Base-by-base conservation (phyloP, 2,797 vertebrate genomes). In the Sphenopsis melanotis region DNA sequence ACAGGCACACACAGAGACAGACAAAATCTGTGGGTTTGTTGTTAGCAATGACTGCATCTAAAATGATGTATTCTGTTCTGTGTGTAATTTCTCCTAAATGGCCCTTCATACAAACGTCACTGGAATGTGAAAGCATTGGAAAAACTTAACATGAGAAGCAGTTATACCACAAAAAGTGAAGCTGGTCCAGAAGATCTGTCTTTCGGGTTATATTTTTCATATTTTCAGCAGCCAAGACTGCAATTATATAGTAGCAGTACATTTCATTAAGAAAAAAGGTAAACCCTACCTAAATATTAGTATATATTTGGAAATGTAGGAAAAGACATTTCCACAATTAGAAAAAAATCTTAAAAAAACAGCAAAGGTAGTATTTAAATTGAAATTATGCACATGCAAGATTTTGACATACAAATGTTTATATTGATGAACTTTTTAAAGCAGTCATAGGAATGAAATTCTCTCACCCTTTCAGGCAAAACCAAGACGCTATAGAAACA, bases 1-100 rank as follows among this genome's bases (percentile, higher is more conserved):
- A 50, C 5, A 60, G 30, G 4, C 24, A 47, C 6, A 32, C 3
- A 26, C 7, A 46, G 0, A 2, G 27, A 22, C 5, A n/a, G 49
- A 76, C 21, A 46, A 70, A 61, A 59, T 11, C 23, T 1, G 0
- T 8, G 5, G 2, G 3, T 32, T 71, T 80, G 8, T 69, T 11
- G 5, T 57, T 30, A 36, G 6, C 9, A 44, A 26, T 18, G 21
- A 44, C 5, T 70, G 2, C 12, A 53, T 29, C 34, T 49, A 32
- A 65, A 65, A 49, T 12, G 0, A 1, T 34, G 1, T 55, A 11
- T 68, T 80, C 26, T 6, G 3, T 55, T 80, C 24, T 22, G 11
- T 64, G 10, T 55, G 18, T 4, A 41, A 29, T 46, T 16, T 55
- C 5, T 34, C 10, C 9, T 49, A 55, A 69, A 64, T 9, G 21